phyloP scores from a whole-genome alignment of 2,888 invertebrate species.

The Melikaiella ostensackeni region DNA sequence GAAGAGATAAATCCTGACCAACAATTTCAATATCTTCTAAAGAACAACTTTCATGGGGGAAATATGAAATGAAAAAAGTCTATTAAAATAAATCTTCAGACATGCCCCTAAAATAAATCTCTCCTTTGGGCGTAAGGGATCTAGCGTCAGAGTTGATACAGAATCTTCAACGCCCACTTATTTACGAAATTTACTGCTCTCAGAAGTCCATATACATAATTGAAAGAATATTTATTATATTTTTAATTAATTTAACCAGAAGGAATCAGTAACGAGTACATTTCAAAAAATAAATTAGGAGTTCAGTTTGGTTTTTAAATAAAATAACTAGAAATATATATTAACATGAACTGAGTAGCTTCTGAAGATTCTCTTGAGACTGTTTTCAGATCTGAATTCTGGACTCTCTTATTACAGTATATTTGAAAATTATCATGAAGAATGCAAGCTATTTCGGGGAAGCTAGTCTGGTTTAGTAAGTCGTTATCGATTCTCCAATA shows the following conservation, averaged over 20 bases:
- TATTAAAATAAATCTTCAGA: conserved; percentile 19
- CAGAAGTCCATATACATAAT: background rate
- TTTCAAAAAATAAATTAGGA: too few relatives aligned
- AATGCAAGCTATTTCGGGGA: conserved; percentile 25
- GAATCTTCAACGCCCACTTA: conserved; percentile 9
- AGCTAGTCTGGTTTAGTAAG: conserved; percentile 31
- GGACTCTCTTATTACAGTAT: conserved; percentile 1
- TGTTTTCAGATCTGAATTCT: conserved; percentile 6
- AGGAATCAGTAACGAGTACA: too few relatives aligned
- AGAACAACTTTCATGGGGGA: background rate
- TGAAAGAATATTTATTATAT: background rate
- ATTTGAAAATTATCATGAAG: conserved; percentile 38
- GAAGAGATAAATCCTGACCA: background rate
- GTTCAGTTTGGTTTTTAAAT: background rate
- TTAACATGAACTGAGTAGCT: background rate
- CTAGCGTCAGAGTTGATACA: conserved; percentile 22
- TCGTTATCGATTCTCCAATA: conserved; percentile 25
- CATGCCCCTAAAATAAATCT: conserved; percentile 9
- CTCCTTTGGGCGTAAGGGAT: background rate
- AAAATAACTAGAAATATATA: too few relatives aligned
- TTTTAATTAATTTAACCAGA: background rate
- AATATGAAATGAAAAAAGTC: background rate
- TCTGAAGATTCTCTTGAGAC: background rate
- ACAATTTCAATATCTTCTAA: background rate
- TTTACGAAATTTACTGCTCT: background rate